A percentile compares a stretch with the other conserved stretches of the same genome.
Conservation (phyloP, 2,888 invertebrate species). For the Trichopoda pennipes region DNA sequence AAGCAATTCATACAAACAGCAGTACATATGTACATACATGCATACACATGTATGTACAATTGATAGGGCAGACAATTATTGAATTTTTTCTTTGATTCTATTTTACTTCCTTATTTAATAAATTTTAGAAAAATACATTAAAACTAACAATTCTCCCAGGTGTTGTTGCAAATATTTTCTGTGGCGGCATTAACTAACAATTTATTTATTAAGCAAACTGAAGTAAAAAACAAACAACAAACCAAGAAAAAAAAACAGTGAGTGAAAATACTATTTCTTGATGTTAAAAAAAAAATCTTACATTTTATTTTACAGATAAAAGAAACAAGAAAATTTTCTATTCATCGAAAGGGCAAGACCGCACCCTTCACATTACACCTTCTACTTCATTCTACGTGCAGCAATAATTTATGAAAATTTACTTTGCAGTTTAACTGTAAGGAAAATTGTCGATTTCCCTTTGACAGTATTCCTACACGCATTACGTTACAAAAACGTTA, state of each 20-base stretch:
- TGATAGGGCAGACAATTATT: constrained; percentile 46
- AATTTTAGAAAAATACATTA: constrained; percentile 6
- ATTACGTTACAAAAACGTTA: constrained; percentile 37
- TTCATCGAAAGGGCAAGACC: constrained; percentile 36
- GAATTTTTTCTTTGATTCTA: constrained; percentile 46
- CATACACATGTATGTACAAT: no score
- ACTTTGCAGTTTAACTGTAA: constrained; percentile 13
- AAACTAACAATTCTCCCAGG: background rate
- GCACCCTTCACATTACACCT: constrained; percentile 59
- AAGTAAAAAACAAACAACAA: background rate
- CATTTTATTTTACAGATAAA: background rate
- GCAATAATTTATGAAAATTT: constrained; percentile 23
- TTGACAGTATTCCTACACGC: background rate
- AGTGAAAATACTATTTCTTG: background rate
- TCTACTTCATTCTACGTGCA: background rate
- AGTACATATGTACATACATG: background rate
- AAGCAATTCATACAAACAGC: constrained; percentile 4
- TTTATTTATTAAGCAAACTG: constrained; percentile 1
- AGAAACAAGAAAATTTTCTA: constrained; percentile 4
- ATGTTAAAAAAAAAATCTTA: background rate
- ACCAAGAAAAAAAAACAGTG: background rate
- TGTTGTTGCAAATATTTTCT: constrained; percentile 7
- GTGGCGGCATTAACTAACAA: constrained; percentile 23
- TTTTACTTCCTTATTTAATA: constrained; percentile 45
- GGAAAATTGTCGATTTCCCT: constrained; percentile 6